Evolutionary conservation across 35 echinoderm and acorn worm genomes (phyloP).

Genomic region (Ophiothrix spiculata): DNA sequence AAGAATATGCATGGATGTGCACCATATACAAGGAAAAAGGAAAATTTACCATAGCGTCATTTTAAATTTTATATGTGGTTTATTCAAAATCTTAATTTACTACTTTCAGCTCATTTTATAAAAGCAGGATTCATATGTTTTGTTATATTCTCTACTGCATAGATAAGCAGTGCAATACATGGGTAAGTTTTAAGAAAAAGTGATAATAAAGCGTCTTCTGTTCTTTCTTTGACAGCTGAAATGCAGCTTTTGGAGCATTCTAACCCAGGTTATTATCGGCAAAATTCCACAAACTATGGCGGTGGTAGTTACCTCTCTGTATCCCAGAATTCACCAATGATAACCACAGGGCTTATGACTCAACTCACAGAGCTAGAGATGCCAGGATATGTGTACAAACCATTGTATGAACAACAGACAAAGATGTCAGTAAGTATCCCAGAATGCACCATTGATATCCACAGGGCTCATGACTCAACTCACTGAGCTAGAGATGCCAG

Average conservation of each 20-base stretch:
- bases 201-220: no score
- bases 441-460: not conserved
- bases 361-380: constrained; percentile 69
- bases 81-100: no score
- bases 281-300: not conserved
- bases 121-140: no score
- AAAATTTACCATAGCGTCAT: no score
- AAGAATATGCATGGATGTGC: no score
- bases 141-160: no score
- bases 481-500: constrained; percentile 54
- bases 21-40: no score
- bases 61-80: no score
- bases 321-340: not conserved
- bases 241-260: constrained; percentile 33
- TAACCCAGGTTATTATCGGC: not conserved
- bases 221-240: constrained; percentile 42
- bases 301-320: constrained; percentile 18
- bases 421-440: constrained; percentile 43
- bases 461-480: constrained; percentile 43
- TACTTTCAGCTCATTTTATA: no score
- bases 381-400: constrained; percentile 60
- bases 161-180: no score
- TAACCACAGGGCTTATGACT: constrained; percentile 1
- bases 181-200: no score
- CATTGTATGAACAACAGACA: constrained; percentile 38